phyloP scores from a whole-genome alignment of 1,140 invertebrate species.

The Anthonomus grandis region DNA sequence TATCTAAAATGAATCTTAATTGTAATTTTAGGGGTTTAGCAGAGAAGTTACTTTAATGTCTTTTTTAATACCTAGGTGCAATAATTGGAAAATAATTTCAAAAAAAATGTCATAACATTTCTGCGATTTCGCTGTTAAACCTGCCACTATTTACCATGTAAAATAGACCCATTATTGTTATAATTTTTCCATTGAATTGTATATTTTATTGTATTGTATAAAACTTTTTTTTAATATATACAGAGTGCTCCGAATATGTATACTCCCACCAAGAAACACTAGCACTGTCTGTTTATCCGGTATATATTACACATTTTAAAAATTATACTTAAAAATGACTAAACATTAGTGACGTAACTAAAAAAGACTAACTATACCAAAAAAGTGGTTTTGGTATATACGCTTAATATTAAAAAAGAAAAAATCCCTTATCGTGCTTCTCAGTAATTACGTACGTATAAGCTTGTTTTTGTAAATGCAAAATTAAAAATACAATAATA shows the following conservation, averaged over 20 bases:
- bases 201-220: neutral
- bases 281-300: constrained; percentile 1
- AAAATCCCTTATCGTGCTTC: constrained; percentile 13
- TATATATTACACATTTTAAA: too few relatives aligned
- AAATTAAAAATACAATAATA: neutral
- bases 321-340: constrained; percentile 20
- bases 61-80: neutral
- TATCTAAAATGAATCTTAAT: constrained; percentile 4
- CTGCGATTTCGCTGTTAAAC: constrained; percentile 17
- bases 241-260: neutral
- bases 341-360: constrained; percentile 21
- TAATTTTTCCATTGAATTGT: constrained; percentile 3
- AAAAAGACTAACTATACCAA: constrained; percentile 33
- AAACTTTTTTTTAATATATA: neutral
- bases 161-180: constrained; percentile 10
- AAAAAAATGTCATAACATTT: too few relatives aligned
- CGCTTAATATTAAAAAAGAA: constrained; percentile 23
- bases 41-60: constrained; percentile 17
- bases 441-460: constrained; percentile 12
- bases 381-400: constrained; percentile 25
- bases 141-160: constrained; percentile 14
- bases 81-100: too few relatives aligned
- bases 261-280: neutral
- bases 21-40: constrained; percentile 16
- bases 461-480: neutral